phyloP scores from a whole-genome alignment of 2,888 invertebrate genomes.

The Watsonalla cultraria region DNA sequence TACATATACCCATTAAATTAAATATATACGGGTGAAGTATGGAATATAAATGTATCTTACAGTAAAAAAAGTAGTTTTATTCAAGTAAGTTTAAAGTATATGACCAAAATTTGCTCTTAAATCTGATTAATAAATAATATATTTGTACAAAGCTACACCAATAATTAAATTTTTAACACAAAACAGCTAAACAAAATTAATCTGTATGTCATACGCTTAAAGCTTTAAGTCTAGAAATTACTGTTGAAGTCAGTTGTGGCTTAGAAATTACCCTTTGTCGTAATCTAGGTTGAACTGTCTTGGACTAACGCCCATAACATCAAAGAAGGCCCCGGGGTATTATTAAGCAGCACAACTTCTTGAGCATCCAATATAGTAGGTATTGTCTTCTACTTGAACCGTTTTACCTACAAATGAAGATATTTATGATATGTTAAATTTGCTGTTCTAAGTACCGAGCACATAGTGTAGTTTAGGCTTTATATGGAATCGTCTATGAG shows the following conservation, averaged over 20 bases:
- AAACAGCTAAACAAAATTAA: background rate
- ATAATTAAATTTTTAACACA: too few relatives aligned
- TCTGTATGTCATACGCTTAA: background rate
- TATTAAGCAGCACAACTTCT: slow-evolving; percentile 38
- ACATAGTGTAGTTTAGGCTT: too few relatives aligned
- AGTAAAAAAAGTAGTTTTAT: too few relatives aligned
- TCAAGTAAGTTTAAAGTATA: too few relatives aligned
- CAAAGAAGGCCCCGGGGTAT: slow-evolving; percentile 39
- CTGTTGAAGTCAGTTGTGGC: slow-evolving; percentile 18
- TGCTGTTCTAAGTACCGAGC: too few relatives aligned
- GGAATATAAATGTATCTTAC: too few relatives aligned
- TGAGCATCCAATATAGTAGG: slow-evolving; percentile 30
- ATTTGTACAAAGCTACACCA: too few relatives aligned
- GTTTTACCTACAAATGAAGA: slow-evolving; percentile 36
- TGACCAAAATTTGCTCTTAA: too few relatives aligned
- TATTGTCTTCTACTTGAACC: slow-evolving; percentile 37
- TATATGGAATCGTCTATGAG: too few relatives aligned
- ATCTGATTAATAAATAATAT: too few relatives aligned
- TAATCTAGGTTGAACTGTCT: slow-evolving; percentile 26
- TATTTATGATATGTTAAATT: slow-evolving; percentile 12
- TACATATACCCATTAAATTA: too few relatives aligned
- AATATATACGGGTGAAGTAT: too few relatives aligned
- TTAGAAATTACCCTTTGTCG: slow-evolving; percentile 32
- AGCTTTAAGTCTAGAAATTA: slow-evolving; percentile 10
- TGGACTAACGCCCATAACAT: slow-evolving; percentile 41